Evolutionary conservation across 1,140 invertebrate species (phyloP).

Genomic region (Drosophila pseudoobscura): DNA sequence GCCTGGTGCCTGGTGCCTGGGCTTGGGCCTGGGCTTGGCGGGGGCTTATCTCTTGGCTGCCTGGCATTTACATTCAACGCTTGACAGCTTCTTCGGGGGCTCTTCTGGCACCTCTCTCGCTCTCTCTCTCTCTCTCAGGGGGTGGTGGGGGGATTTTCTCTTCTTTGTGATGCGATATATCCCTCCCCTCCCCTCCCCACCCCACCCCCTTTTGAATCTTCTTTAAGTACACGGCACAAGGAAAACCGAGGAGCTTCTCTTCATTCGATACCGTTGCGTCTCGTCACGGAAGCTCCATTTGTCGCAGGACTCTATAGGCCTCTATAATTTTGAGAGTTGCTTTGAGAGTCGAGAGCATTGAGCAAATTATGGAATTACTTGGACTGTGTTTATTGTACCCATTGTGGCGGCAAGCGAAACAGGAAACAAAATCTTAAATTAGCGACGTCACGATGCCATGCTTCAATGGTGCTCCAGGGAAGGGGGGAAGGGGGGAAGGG

Average conservation of each 20-base stretch:
- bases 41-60: constrained; percentile 73
- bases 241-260: constrained; percentile 2
- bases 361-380: no score
- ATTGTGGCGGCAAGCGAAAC: no score
- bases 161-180: constrained; percentile 56
- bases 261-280: constrained; percentile 26
- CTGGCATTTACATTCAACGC: constrained; percentile 80
- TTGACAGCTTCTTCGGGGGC: constrained; percentile 69
- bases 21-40: constrained; percentile 44
- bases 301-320: no score
- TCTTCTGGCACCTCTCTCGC: background rate
- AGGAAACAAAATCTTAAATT: constrained; percentile 15
- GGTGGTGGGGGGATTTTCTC: constrained; percentile 23
- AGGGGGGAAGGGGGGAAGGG: constrained; percentile 11
- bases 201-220: constrained; percentile 38
- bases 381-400: no score
- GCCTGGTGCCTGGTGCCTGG: constrained; percentile 1
- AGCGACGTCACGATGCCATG: constrained; percentile 36
- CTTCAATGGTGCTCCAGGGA: constrained; percentile 27
- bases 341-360: no score
- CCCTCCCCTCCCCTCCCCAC: background rate
- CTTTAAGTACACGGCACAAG: constrained; percentile 20
- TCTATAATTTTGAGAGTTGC: no score
- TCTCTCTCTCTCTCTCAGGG: background rate
- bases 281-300: no score